These are phyloP conservation scores for Crocidura indochinensis DNA, from an alignment of 2,797 vertebrate genomes.

Conservation along the genomic window DNA sequence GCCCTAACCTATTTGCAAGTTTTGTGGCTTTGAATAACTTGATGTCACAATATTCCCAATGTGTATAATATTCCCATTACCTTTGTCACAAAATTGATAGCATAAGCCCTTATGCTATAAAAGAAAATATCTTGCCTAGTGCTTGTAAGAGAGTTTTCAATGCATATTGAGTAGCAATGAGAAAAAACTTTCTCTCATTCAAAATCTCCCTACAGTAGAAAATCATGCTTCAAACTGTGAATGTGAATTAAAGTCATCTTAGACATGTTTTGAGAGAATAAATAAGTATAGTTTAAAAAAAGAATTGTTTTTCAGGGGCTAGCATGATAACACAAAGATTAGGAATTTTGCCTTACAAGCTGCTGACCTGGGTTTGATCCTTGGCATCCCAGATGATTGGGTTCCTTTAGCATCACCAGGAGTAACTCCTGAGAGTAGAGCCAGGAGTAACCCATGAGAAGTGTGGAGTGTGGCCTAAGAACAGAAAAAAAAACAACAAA, in stretches of 20 bases:
- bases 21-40: slow-evolving; percentile 8
- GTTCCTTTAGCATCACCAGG: too few species aligned
- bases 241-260: background rate
- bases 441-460: too few species aligned
- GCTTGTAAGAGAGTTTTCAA: background rate
- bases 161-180: background rate
- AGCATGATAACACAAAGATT: too few species aligned
- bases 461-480: too few species aligned
- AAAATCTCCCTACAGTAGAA: background rate
- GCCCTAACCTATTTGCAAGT: background rate
- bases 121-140: too few species aligned
- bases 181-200: background rate
- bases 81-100: background rate
- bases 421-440: too few species aligned
- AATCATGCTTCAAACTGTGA: background rate
- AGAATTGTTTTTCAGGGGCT: too few species aligned
- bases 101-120: background rate
- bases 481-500: background rate
- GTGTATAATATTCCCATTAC: slow-evolving; percentile 6
- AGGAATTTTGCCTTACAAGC: too few species aligned
- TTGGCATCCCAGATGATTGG: too few species aligned
- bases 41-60: background rate
- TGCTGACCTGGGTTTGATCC: too few species aligned
- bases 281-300: slow-evolving; percentile 26
- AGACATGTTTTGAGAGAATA: slow-evolving; percentile 43